Evolutionary conservation across 2,113 vertebrate genomes (phyloP).

Genomic region (Collichthys lucidus): DNA sequence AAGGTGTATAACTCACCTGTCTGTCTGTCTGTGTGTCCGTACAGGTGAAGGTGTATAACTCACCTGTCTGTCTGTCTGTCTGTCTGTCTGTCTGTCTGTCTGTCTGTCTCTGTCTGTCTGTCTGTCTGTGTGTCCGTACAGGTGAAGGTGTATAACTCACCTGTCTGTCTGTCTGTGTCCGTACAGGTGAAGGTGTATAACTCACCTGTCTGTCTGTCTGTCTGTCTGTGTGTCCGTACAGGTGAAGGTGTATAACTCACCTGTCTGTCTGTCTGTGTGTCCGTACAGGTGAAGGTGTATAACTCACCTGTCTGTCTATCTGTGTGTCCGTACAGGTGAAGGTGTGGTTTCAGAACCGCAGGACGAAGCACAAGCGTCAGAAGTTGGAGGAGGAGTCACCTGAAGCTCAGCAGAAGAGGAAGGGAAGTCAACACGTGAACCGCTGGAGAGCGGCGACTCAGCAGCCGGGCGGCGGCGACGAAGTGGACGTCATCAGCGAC

Average conservation of each 20-base stretch:
- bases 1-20: too few species aligned
- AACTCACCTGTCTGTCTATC: background rate
- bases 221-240: background rate
- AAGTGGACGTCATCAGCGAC: conserved; percentile 84
- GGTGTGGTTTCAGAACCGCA: conserved; percentile 88
- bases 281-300: too few species aligned
- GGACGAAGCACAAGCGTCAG: conserved; percentile 89
- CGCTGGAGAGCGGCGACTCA: conserved; percentile 85
- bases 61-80: too few species aligned
- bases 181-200: conserved; percentile 84
- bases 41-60: conserved; percentile 84
- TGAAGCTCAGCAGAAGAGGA: conserved; percentile 85
- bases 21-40: too few species aligned
- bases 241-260: too few species aligned
- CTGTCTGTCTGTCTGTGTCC: too few species aligned
- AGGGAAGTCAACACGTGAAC: conserved; percentile 85
- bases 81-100: background rate
- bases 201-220: background rate
- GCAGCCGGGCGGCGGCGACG: conserved; percentile 75
- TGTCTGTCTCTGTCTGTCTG: too few species aligned
- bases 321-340: conserved; percentile 78
- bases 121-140: too few species aligned
- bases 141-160: too few species aligned
- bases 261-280: too few species aligned
- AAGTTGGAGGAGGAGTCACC: conserved; percentile 87